Base-by-base conservation (phyloP, 2,113 vertebrate genomes). In the Mormyrus lacerda region DNA sequence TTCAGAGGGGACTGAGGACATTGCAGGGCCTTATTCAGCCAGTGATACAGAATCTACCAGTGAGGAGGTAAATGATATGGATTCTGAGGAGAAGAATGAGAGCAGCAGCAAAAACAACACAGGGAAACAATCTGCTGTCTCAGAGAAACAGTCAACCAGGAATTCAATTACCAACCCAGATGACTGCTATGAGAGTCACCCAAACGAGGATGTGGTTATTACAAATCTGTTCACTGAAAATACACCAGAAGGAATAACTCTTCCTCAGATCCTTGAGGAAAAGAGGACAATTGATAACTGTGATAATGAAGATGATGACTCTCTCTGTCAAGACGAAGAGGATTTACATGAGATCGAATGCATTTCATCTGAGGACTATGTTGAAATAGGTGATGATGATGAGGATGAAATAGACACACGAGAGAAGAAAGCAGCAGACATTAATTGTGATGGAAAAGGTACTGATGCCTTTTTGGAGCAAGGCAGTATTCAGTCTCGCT, bases 401-500 rank as follows among this genome's bases (percentile, higher is more conserved):
- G 76, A 88, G 39, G 39, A 87, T 19, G 73, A 90, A 84, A 31
- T 61, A 53, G 90, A 86, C 84, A 13, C 79, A 10, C 79, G 58
- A 69, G 91, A 91, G 73, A 91, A 92, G 90, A 90, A 76, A 53
- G 58, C 24, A 15, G 83, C 69, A 13, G 88, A 44, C 87, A 58
- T 44, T 17, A 90, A 92, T 44, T 91, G 91, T 10, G 58, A 27
- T 69, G 85, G 84, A 84, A 83, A 48, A 35, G 69, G 31, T 50
- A 10, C 11, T 0, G 90, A 93, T 50, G 89, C 42, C 2, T 55
- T 88, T 1, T 55, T 93, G 53, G 90, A 92, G 85, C 42, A 91
- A 39, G 61, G 87, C 19, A 92, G 92, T 88, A 90, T 10, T 51
- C 93, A 93, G 85, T 90, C 92, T 0, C 93, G 92, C 55, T 93